Evolutionary conservation across 2,797 vertebrate genomes (phyloP), one percentile per base, ranked within the genome.

Genomic region (Dendrocincla fuliginosa): DNA sequence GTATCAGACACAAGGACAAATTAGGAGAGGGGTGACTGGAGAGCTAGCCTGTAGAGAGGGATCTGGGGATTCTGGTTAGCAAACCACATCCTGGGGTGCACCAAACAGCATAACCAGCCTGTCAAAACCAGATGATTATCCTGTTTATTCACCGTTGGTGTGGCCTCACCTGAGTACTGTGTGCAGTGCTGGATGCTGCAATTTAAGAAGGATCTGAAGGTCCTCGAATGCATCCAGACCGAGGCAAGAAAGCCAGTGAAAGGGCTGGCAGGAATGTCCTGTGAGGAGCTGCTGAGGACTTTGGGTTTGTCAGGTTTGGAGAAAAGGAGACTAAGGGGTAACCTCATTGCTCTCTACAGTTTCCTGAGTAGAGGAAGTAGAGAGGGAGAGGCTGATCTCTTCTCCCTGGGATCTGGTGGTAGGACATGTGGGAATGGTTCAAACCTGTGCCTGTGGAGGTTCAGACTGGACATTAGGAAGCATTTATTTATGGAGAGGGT

Each of bases 171-270:
- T 20, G 13, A 20, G 10, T 37, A 42, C 4, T 41, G 22, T 22
- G 49, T 41, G 55, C 30, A 46, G 27, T 18, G 30, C 33, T 74
- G 33, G 37, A 13, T 20, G 8, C 16, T 24, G 14, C 28, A 46
- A 0, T 39, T 44, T 24, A 37, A 35, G 24, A 19, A 39, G 22
- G 49, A 22, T 39, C 4, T 35, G 16, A 25, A 68, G 41, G n/a
- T 20, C 20, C 53, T 61, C 2, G 7, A 44, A 32, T 44, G 12
- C 0, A 0, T 17, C 9, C 42, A 44, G 44, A 41, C 4, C 11
- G 32, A 2, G 6, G 20, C 12, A 83, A 9, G 12, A 65, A 20
- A 57, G 23, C 12, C 6, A 2, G 18, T 32, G 53, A 10, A 49
- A 61, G 20, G 41, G 16, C 35, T 44, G 20, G 47, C 44, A 46